These are phyloP conservation scores for Melitaea athalia DNA, from an alignment of 2,888 invertebrate genomes.

Conservation along the genomic window DNA sequence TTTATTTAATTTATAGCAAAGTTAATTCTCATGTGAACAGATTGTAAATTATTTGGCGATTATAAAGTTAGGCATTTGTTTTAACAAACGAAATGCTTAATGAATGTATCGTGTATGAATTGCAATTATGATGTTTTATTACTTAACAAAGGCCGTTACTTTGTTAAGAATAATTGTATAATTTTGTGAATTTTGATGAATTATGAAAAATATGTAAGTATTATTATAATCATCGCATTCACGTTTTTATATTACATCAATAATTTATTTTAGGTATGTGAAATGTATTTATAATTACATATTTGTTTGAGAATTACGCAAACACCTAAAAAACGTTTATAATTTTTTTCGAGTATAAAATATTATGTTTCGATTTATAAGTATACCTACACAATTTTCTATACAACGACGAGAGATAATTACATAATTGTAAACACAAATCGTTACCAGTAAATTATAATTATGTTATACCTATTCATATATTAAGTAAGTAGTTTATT, in stretches of 20 bases:
- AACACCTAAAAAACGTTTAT: too few species aligned
- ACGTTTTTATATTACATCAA: too few species aligned
- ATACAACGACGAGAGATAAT: too few species aligned
- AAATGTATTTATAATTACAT: too few species aligned
- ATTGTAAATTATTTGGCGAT: slow-evolving; percentile 36
- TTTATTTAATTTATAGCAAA: slow-evolving; percentile 46
- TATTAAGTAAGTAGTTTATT: too few species aligned
- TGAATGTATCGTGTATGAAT: slow-evolving; percentile 22
- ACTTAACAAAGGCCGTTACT: slow-evolving; percentile 13
- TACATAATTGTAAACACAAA: too few species aligned
- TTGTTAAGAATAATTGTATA: slow-evolving; percentile 1
- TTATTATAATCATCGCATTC: neutral
- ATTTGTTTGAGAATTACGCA: too few species aligned
- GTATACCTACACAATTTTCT: too few species aligned
- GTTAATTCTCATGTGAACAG: slow-evolving; percentile 33
- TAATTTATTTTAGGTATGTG: too few species aligned
- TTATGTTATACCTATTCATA: neutral
- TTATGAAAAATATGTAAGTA: neutral
- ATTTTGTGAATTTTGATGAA: neutral
- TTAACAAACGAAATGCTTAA: slow-evolving; percentile 23
- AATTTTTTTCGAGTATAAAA: too few species aligned
- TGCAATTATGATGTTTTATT: slow-evolving; percentile 21
- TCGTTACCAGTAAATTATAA: too few species aligned
- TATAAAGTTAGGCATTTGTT: slow-evolving; percentile 27
- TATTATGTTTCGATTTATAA: too few species aligned